Evolutionary conservation across 2,888 invertebrate species (phyloP), one percentile per base, ranked within the genome.

Genomic region (Pristionchus maxplancki): DNA sequence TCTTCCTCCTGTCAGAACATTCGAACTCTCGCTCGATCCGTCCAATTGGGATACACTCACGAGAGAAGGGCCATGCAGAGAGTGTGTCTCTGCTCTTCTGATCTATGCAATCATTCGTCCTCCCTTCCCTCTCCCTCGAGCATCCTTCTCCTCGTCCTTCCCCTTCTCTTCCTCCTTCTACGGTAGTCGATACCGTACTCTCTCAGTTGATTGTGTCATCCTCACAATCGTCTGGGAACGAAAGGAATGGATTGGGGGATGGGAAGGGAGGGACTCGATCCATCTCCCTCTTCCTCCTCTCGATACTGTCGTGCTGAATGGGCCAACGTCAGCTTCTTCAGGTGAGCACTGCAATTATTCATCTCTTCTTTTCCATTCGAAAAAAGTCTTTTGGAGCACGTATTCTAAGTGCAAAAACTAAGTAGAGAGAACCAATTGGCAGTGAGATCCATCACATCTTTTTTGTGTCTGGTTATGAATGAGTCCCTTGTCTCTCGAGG

Each of bases 21-120:
- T 58, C 90, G 91, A 13, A 93, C 92, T 34, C 89, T 93, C 89
- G 90, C 93, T 24, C 89, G 92, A 40, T 92, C 90, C 88, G 91
- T 92, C 40, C 93, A 92, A 88, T 89, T 92, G 83, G 92, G 93
- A 67, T 87, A 87, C 40, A 62, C 62, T 20, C 78, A 87, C 34
- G 87, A 87, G 83, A 40, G 82, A 53, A 53, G 89, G 24, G 91
- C 92, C 50, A 91, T 93, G 90, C 93, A 93, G 88, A 90, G 92
- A 40, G 93, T 93, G 13, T 93, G 93, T 87, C 91, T 93, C 15
- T 93, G 93, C 88, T 88, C 91, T 15, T 89, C 90, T 81, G 92
- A 93, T 74, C 88, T 92, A n/a, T 93, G 93, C 90, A 93, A 93
- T 85, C 20, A 74, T 24, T 31, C 34, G 5, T 13, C 40, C 34